Percentiles rank a stretch among this genome's conserved stretches.
Evolutionary conservation across 2,888 invertebrate species (phyloP).

Genomic region (Tetragonisca angustula): DNA sequence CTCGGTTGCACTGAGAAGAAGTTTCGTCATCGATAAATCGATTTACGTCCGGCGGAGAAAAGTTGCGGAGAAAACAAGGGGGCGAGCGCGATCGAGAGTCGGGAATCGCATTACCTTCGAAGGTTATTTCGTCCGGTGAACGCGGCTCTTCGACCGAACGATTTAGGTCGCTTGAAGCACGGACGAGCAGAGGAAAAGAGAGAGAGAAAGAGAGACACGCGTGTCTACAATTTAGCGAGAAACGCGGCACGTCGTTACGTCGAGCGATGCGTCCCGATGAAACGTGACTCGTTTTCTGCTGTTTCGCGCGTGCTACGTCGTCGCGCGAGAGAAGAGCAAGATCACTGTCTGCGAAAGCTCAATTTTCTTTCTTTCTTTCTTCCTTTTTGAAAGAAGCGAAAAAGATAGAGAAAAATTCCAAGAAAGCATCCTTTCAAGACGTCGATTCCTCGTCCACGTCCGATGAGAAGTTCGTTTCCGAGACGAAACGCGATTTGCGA

Average conservation of each 20-base stretch:
- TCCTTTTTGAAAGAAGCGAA: background rate
- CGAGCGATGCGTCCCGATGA: conserved; percentile 26
- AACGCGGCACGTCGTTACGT: conserved; percentile 19
- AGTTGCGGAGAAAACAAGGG: conserved; percentile 58
- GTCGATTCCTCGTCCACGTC: background rate
- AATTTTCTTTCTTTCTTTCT: background rate
- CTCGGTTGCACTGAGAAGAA: conserved; percentile 43
- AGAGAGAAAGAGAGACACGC: background rate
- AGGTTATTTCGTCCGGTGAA: conserved; percentile 53
- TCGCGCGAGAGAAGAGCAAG: background rate
- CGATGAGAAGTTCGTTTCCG: background rate
- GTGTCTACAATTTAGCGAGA: background rate
- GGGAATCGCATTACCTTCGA: conserved; percentile 63
- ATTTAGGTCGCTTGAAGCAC: conserved; percentile 2
- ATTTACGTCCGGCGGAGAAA: conserved; percentile 61
- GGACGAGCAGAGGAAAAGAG: background rate
- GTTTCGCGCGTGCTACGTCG: conserved; percentile 5
- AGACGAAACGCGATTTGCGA: background rate
- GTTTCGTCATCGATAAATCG: conserved; percentile 65
- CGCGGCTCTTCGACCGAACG: conserved; percentile 32
- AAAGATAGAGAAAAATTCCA: background rate
- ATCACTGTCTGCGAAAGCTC: background rate
- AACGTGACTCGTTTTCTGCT: conserved; percentile 31
- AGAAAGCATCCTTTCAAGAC: no score
- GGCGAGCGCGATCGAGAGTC: conserved; percentile 7